Conservation (phyloP, 2,888 invertebrate species). For the Erebia aethiops region DNA sequence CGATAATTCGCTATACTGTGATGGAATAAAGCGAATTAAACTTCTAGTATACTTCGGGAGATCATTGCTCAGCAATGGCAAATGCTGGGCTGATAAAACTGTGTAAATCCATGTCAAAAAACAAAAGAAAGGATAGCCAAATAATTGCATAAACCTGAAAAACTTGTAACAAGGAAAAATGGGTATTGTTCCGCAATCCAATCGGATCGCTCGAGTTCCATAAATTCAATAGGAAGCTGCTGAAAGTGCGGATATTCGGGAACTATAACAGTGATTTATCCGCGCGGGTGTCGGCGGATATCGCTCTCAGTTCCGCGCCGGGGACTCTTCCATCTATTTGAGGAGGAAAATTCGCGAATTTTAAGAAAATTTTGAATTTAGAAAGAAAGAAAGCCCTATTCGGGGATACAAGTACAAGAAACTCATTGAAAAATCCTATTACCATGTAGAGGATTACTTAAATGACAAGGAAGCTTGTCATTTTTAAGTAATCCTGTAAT, state of each 20-base stretch:
- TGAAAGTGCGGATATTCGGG: conserved; percentile 30
- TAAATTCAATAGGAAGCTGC: conserved; percentile 27
- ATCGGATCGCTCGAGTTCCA: conserved; percentile 16
- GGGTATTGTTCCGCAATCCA: conserved; percentile 17
- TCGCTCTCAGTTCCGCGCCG: conserved; percentile 1
- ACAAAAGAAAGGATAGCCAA: background rate
- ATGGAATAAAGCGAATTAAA: no score
- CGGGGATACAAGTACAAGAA: no score
- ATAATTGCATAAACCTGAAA: conserved; percentile 1
- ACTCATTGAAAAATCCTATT: no score
- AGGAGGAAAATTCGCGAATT: background rate
- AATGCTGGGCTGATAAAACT: no score
- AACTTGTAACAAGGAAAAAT: conserved; percentile 3
- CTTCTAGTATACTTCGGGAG: no score
- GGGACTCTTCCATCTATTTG: background rate
- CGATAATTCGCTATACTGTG: no score
- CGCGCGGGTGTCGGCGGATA: conserved; percentile 18
- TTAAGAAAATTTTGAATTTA: background rate
- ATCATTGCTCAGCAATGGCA: no score
- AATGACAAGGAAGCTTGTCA: no score
- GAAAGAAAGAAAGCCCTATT: no score
- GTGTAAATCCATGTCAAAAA: background rate
- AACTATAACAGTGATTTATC: conserved; percentile 30
- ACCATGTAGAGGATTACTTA: no score
- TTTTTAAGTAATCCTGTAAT: no score